These are phyloP conservation scores for Leptura quadrifasciata DNA, from an alignment of 2,888 invertebrate species.

Conservation along the genomic window DNA sequence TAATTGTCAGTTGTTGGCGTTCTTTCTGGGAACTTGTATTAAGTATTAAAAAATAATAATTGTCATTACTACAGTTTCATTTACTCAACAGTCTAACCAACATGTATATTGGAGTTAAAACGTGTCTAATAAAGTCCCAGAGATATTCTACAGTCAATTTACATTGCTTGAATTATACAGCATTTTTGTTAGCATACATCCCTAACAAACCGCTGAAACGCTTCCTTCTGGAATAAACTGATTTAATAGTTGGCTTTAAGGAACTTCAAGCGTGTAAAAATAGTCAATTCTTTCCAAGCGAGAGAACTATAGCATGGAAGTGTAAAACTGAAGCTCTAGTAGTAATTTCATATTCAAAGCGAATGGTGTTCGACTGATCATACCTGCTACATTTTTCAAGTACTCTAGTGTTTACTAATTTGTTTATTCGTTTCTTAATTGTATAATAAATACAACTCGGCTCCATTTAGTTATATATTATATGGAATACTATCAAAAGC, in stretches of 20 bases:
- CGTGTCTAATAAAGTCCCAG: neutral
- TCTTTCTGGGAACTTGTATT: no score
- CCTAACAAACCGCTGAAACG: neutral
- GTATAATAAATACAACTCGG: no score
- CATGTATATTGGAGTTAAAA: neutral
- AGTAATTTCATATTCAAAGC: neutral
- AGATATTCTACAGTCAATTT: neutral
- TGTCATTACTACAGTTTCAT: no score
- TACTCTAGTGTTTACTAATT: no score
- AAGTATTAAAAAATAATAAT: no score
- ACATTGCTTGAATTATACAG: neutral
- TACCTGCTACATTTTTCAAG: neutral
- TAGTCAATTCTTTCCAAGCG: neutral
- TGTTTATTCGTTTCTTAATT: no score
- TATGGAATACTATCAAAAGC: no score
- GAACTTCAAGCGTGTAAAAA: neutral
- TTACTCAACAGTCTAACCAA: neutral
- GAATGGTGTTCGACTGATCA: neutral
- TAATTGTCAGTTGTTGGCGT: no score
- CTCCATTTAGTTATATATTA: no score
- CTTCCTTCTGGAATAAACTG: neutral
- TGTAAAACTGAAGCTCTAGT: slow-evolving; percentile 1
- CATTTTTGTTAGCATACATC: neutral
- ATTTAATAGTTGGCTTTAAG: neutral
- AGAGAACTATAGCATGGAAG: neutral